Percentiles rank a stretch among this genome's conserved stretches.
These are phyloP conservation scores for Cephalopholis sonnerati DNA, from an alignment of 2,113 vertebrate species.

Conservation along the genomic window DNA sequence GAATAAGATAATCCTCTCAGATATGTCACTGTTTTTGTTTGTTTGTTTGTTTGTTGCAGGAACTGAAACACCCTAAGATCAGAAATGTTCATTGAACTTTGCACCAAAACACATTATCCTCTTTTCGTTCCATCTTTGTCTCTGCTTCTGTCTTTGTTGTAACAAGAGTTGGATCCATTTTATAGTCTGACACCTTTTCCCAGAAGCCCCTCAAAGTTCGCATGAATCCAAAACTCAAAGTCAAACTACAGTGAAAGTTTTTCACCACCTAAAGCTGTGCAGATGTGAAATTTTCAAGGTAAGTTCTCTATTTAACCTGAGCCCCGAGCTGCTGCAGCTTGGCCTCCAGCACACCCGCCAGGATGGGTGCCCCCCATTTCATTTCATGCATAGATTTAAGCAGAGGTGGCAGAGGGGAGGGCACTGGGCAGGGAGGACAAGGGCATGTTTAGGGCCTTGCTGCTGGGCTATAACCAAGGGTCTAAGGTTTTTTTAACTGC, in stretches of 20 bases:
- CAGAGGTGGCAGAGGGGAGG: no score
- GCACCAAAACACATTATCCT: constrained; percentile 17
- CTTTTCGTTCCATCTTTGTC: constrained; percentile 7
- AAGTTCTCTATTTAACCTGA: not conserved
- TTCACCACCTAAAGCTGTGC: not conserved
- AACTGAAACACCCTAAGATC: not conserved
- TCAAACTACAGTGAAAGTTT: not conserved
- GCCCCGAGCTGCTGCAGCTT: no score
- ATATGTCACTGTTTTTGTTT: not conserved
- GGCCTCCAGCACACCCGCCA: no score
- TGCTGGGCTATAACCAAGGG: no score
- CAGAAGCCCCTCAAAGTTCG: not conserved
- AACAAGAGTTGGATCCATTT: not conserved
- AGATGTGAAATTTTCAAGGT: not conserved
- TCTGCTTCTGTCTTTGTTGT: not conserved
- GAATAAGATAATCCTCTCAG: constrained; percentile 12
- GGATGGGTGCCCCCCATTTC: no score
- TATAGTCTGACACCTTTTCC: not conserved
- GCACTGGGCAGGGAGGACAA: no score
- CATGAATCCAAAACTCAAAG: not conserved
- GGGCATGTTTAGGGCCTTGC: no score
- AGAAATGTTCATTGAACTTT: constrained; percentile 11
- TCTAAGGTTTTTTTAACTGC: no score
- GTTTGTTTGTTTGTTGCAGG: not conserved
- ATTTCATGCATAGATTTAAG: no score